These are phyloP conservation scores for Halcyon smyrnensis DNA, from an alignment of 2,797 vertebrate genomes.

Conservation along the genomic window DNA sequence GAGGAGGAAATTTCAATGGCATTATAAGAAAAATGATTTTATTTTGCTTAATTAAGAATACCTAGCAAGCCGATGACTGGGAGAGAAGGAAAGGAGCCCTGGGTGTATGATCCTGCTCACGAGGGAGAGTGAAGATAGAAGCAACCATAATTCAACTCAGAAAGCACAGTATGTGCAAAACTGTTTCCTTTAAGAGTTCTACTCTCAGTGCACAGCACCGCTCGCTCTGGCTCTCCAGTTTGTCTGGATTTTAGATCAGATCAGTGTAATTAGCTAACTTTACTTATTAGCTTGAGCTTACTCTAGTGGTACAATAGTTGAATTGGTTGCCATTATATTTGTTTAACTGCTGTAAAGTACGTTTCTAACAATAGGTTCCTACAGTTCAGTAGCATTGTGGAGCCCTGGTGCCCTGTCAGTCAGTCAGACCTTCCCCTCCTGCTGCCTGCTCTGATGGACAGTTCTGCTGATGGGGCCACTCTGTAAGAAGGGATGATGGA, in stretches of 20 bases:
- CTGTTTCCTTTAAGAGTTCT: not conserved
- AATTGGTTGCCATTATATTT: slow-evolving; percentile 83
- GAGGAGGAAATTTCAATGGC: not conserved
- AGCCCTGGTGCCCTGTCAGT: slow-evolving; percentile 72
- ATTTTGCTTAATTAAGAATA: not conserved
- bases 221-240: slow-evolving; percentile 34
- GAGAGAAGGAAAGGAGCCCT: not conserved
- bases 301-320: slow-evolving; percentile 75
- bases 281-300: slow-evolving; percentile 74
- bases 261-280: slow-evolving; percentile 78
- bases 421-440: slow-evolving; percentile 77
- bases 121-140: not conserved
- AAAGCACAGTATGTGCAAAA: not conserved
- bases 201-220: not conserved
- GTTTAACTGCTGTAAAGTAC: slow-evolving; percentile 85
- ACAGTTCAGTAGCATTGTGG: slow-evolving; percentile 75
- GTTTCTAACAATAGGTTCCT: slow-evolving; percentile 80
- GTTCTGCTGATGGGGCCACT: slow-evolving; percentile 84
- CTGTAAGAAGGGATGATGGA: slow-evolving; percentile 89
- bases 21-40: not conserved
- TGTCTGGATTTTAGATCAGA: slow-evolving; percentile 73
- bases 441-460: slow-evolving; percentile 79
- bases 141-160: not conserved
- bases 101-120: not conserved
- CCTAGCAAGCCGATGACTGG: not conserved